Conservation (phyloP, 2,113 vertebrate genomes). For the Accipiter cooperii region DNA sequence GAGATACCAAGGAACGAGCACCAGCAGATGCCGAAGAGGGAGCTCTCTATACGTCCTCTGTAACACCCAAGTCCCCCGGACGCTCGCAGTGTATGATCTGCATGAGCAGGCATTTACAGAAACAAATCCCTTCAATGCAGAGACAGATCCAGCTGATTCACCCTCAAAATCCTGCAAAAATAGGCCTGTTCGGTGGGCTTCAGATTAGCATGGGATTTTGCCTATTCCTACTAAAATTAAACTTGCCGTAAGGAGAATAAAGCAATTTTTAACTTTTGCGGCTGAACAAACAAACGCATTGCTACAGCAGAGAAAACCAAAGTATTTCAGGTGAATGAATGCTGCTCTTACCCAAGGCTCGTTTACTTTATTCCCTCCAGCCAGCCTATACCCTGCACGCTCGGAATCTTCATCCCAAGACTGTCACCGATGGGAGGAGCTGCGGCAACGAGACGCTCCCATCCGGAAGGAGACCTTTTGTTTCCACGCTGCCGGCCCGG, state of each 20-base stretch:
- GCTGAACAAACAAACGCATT: neutral
- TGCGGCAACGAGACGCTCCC: fast-evolving
- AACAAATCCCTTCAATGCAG: neutral
- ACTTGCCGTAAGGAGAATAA: neutral
- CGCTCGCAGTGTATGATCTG: fast-evolving
- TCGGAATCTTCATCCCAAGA: neutral
- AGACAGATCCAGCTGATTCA: neutral
- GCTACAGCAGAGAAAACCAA: neutral
- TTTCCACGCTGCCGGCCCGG: neutral
- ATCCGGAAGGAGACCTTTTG: neutral
- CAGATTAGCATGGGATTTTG: neutral
- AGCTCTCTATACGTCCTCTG: neutral
- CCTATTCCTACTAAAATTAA: neutral
- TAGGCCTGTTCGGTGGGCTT: neutral
- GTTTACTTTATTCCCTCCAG: neutral
- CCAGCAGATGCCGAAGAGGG: fast-evolving
- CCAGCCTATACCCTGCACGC: fast-evolving
- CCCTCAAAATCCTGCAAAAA: neutral
- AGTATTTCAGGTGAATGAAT: neutral
- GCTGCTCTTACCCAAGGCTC: neutral
- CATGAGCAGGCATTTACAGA: neutral
- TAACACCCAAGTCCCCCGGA: neutral
- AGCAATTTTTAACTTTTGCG: neutral
- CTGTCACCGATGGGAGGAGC: fast-evolving
- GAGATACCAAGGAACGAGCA: neutral